Evolutionary conservation across 2,113 vertebrate species (phyloP), one percentile per base, ranked within the genome.

Genomic region (Periophthalmodon schlosseri): DNA sequence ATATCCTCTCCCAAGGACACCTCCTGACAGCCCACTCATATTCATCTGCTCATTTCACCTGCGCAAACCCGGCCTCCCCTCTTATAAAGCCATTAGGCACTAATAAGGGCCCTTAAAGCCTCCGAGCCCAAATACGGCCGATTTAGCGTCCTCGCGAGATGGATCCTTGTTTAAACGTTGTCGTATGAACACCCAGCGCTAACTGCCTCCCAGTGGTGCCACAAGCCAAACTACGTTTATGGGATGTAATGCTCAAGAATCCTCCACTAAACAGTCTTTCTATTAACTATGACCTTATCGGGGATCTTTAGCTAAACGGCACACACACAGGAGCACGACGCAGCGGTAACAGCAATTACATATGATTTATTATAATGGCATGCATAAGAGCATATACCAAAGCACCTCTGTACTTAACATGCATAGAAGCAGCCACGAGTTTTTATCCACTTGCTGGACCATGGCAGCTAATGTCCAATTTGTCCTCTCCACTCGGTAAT

Each of bases 1-100:
- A 76, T 66, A 86, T 86, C 77, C 79, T 86, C 78, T 74, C 77
- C 74, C 84, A 89, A 90, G 85, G 85, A 78, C 76, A 73, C 46
- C 68, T 83, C 39, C 64, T 68, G 75, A 75, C 79, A 68, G 72
- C 74, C 70, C 33, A 54, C 76, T 76, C 70, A 72, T 46, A 72
- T 72, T 75, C 81, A 84, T 81, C 79, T 81, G 44, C 83, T 80
- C 70, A 74, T 82, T 81, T 75, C 50, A 86, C 83, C 79, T 85
- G 76, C 64, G 73, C 74, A 73, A 77, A 80, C 77, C 73, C 75
- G 70, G 76, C 75, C 73, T 74, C 69, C 75, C 76, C 70, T 73
- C 75, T 82, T 69, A 74, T 75, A 70, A 79, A 86, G 83, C 50
- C 75, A 88, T 88, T 85, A 85, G 70, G 74, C 69, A 64, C 44